Evolutionary conservation across 2,888 invertebrate species (phyloP).

Genomic region (Drosophila rubida): DNA sequence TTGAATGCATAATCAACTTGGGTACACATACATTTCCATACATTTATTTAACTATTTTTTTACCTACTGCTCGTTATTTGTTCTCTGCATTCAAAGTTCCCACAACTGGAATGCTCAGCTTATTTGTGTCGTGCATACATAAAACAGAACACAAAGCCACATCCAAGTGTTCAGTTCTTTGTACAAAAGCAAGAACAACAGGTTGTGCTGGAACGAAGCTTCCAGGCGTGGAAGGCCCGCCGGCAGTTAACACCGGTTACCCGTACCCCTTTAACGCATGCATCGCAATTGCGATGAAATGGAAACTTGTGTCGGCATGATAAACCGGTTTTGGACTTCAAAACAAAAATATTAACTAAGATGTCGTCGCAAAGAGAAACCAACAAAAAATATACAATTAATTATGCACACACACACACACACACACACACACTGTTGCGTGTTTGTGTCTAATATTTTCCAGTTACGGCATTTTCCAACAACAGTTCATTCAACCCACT

Average conservation of each 20-base stretch:
- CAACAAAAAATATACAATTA: constrained; percentile 32
- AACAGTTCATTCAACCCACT: constrained; percentile 67
- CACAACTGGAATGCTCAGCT: constrained; percentile 2
- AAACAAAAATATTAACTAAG: constrained; percentile 57
- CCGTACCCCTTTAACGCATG: background rate
- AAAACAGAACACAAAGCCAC: background rate
- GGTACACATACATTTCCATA: background rate
- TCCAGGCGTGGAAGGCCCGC: constrained; percentile 6
- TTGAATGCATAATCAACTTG: background rate
- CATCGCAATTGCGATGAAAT: constrained; percentile 53
- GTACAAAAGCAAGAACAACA: constrained; percentile 14
- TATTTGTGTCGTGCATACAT: background rate
- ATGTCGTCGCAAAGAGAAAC: constrained; percentile 27
- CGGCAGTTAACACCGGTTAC: constrained; percentile 11
- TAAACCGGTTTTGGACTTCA: constrained; percentile 55
- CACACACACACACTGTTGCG: constrained; percentile 8
- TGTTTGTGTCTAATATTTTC: constrained; percentile 47
- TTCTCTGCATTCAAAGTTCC: constrained; percentile 3
- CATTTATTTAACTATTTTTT: constrained; percentile 3
- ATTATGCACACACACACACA: constrained; percentile 31
- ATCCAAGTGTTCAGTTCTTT: constrained; percentile 2
- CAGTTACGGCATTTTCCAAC: constrained; percentile 58
- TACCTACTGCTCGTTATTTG: background rate
- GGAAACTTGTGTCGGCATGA: constrained; percentile 67
- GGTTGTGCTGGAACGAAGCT: constrained; percentile 20